These are phyloP conservation scores for Listronotus oregonensis DNA, from an alignment of 1,140 invertebrate species.

Conservation along the genomic window DNA sequence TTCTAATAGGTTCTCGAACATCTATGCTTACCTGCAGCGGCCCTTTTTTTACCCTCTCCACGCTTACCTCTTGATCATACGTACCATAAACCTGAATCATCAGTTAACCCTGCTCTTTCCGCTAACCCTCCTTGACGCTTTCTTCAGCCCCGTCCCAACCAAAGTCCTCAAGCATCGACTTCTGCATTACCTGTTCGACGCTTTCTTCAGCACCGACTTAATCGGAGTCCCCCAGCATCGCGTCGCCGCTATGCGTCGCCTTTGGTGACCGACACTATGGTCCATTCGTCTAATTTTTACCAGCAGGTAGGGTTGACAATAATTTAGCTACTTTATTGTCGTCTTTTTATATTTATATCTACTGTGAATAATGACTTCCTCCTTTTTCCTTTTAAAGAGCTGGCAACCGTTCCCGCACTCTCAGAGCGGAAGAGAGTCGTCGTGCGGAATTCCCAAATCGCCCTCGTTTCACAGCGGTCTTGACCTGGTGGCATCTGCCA, in stretches of 20 bases:
- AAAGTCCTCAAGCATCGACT: too few species aligned
- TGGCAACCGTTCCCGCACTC: constrained; percentile 22
- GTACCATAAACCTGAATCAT: too few species aligned
- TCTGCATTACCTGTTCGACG: background rate
- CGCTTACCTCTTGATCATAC: too few species aligned
- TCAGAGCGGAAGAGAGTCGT: constrained; percentile 30
- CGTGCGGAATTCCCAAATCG: constrained; percentile 77
- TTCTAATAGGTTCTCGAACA: too few species aligned
- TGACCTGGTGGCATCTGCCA: constrained; percentile 67
- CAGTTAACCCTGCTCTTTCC: too few species aligned
- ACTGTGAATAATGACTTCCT: background rate
- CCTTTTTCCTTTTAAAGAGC: constrained; percentile 13
- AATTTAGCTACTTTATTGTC: background rate
- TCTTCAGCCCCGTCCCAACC: too few species aligned
- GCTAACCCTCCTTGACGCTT: too few species aligned
- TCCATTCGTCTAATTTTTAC: constrained; percentile 27
- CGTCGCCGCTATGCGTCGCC: constrained; percentile 14
- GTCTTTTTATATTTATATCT: background rate
- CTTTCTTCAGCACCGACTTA: background rate
- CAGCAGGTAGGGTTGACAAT: constrained; percentile 24
- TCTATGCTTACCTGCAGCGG: too few species aligned
- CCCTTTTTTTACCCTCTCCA: too few species aligned
- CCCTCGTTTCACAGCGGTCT: constrained; percentile 83
- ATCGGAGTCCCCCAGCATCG: background rate
- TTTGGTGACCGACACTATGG: constrained; percentile 13